Conservation (phyloP, 1,140 invertebrate genomes). For the Lethocerus indicus region DNA sequence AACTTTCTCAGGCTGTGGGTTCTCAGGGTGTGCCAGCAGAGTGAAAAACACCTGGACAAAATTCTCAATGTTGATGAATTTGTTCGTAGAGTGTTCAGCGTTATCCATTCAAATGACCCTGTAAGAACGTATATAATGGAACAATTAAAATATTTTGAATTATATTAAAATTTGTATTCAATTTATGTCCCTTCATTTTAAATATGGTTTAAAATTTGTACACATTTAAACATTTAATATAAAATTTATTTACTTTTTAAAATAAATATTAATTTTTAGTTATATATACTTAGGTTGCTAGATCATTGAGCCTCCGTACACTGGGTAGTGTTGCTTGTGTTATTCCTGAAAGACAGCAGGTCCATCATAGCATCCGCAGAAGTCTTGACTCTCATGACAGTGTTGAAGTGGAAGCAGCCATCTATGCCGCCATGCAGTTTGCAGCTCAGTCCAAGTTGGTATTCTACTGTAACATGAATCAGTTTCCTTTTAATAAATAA, state of each 20-base stretch:
- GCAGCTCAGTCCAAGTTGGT: conserved; percentile 71
- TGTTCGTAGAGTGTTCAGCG: conserved; percentile 79
- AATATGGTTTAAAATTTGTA: not conserved
- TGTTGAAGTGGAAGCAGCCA: conserved; percentile 89
- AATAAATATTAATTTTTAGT: not conserved
- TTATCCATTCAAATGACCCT: conserved; percentile 93
- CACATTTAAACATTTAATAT: not conserved
- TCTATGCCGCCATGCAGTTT: conserved; percentile 86
- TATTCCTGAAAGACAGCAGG: conserved; percentile 83
- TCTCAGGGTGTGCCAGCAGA: conserved; percentile 84
- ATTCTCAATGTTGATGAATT: conserved; percentile 94
- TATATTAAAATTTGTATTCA: not conserved
- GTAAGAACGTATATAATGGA: conserved; percentile 21
- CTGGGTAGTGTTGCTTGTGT: conserved; percentile 83
- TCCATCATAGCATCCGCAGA: conserved; percentile 84
- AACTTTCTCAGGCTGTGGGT: conserved; percentile 90
- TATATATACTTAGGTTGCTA: conserved; percentile 51
- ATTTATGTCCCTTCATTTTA: not conserved
- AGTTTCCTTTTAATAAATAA: too few relatives aligned
- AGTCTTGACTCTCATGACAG: conserved; percentile 88
- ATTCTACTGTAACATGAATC: not conserved
- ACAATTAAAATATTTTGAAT: not conserved
- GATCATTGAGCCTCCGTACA: conserved; percentile 75
- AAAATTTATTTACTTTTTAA: conserved; percentile 1
- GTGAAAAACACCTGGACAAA: conserved; percentile 91